These are phyloP conservation scores for Apantesis nais DNA, from an alignment of 2,888 invertebrate genomes.

Conservation along the genomic window DNA sequence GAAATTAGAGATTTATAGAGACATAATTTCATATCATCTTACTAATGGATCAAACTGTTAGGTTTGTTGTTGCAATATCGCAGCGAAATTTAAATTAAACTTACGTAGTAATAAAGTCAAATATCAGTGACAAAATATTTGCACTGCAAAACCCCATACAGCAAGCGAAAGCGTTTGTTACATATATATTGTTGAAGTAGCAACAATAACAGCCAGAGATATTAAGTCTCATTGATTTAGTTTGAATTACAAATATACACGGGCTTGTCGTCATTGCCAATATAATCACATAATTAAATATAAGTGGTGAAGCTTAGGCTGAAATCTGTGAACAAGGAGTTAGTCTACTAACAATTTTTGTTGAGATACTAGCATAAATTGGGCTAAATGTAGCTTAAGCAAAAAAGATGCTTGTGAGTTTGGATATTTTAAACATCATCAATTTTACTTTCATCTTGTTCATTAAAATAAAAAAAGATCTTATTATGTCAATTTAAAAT, in stretches of 20 bases:
- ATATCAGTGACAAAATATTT: slow-evolving; percentile 28
- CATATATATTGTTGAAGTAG: slow-evolving; percentile 11
- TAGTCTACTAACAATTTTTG: background rate
- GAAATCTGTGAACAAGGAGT: slow-evolving; percentile 13
- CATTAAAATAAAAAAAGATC: background rate
- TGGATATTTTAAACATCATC: background rate
- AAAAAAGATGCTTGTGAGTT: background rate
- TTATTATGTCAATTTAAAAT: background rate
- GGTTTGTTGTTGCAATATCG: slow-evolving; percentile 24
- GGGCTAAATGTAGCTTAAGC: background rate
- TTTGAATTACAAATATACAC: slow-evolving; percentile 3
- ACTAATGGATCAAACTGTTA: slow-evolving; percentile 29
- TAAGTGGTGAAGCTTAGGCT: slow-evolving; percentile 5
- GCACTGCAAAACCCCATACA: slow-evolving; percentile 33
- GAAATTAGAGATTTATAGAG: slow-evolving; percentile 39
- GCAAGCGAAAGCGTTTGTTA: slow-evolving; percentile 26
- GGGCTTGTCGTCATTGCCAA: background rate
- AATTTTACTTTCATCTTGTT: background rate
- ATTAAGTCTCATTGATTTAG: background rate
- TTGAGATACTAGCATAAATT: background rate
- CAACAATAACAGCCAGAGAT: slow-evolving; percentile 1
- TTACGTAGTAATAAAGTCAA: slow-evolving; percentile 32
- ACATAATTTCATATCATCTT: slow-evolving; percentile 49
- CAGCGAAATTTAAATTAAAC: slow-evolving; percentile 18
- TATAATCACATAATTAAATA: slow-evolving; percentile 7